Base-by-base conservation (phyloP, 2,888 invertebrate genomes). In the Temnothorax unifasciatus region DNA sequence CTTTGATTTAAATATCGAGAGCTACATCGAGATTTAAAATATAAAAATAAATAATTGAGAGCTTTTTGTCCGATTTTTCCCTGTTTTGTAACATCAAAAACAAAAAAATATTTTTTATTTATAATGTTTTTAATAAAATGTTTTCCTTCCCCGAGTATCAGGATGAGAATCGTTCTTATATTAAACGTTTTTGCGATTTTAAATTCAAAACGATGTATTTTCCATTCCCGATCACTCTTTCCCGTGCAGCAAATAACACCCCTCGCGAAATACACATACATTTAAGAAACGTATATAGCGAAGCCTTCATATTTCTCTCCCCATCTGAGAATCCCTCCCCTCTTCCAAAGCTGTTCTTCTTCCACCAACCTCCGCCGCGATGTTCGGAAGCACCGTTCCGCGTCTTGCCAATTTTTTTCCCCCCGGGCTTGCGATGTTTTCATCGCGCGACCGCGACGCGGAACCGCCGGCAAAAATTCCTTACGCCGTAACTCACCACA, bases 401-500 rank as follows among this genome's bases (percentile, higher is more conserved):
- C 47, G 25, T 59, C 69, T 79, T 71, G 71, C 71, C 79, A 71
- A 61, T 79, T 59, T 81, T 79, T 71, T 79, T 71, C 13, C 3
- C 69, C 29, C 69, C 34, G 25, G 18, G 34, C 47, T 29, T 29
- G 29, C 25, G 44, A 52, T 71, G 44, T 84, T 64, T 81, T 81
- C 54, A 75, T 75, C 75, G 63, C 52, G 38, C 25, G 25, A 47
- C 44, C 54, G 71, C 73, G 57, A 44, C 13, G 47, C 57, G 44
- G 47, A 34, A 44, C 61, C 34, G 64, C 52, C 76, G 38, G 57
- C 59, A 81, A 61, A 81, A 71, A 81, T 73, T 74, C 54, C 41
- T 66, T 68, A 50, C 44, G 47, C 29, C 57, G 59, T 84, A 84
- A 84, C 47, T 84, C 82, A 79, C 41, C 57, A 59, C 82, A 79